A percentile compares a stretch with the other conserved stretches of the same genome.
Conservation (phyloP, 2,113 vertebrate species). For the Macaca mulatta region DNA sequence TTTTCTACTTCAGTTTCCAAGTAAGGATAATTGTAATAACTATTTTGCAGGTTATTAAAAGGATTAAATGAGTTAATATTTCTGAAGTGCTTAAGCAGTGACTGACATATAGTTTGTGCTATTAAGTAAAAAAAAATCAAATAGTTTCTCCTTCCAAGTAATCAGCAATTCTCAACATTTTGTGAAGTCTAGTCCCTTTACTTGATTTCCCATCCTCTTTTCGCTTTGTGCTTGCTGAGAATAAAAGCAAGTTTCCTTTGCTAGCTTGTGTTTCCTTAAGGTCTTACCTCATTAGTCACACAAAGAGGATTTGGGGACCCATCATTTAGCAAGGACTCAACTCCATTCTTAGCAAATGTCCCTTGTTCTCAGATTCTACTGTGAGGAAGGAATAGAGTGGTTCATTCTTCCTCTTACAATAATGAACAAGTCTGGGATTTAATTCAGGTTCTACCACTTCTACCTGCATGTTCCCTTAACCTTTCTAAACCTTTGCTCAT, state of each 20-base stretch:
- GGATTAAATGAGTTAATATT: background rate
- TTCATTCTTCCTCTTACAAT: background rate
- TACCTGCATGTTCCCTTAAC: background rate
- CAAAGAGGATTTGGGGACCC: background rate
- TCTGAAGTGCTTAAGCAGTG: background rate
- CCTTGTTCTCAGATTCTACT: background rate
- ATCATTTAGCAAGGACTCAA: background rate
- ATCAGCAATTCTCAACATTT: background rate
- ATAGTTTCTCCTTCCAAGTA: background rate
- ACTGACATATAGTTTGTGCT: background rate
- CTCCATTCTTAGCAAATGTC: background rate
- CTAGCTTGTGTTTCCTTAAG: background rate
- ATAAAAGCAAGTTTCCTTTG: background rate
- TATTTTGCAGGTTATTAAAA: background rate
- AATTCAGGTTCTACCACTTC: background rate
- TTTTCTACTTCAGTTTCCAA: constrained; percentile 16
- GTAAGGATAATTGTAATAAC: background rate
- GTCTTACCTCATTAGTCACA: background rate
- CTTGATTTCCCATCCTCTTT: background rate
- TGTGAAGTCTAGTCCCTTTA: background rate
- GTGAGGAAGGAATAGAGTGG: background rate
- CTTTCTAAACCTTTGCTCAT: constrained; percentile 8
- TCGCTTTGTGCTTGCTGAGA: background rate
- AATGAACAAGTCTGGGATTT: background rate
- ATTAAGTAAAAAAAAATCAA: background rate